Base-by-base conservation (phyloP, 37 sponge, comb jelly and placozoan species). In the Amphimedon queenslandica region DNA sequence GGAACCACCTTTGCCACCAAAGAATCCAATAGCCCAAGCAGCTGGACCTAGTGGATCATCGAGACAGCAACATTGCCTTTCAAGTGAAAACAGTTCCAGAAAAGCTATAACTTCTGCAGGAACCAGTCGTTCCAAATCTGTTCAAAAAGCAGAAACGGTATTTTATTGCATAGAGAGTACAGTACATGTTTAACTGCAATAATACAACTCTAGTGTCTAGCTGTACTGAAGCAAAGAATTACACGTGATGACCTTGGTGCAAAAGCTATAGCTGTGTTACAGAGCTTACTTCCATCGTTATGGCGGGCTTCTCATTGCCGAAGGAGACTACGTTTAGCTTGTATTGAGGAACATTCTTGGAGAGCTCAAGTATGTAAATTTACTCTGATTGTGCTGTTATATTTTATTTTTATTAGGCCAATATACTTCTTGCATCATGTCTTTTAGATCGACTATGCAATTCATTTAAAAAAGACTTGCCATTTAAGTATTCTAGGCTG, bases 281-380 rank as follows among this genome's bases (percentile, higher is more conserved):
- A 55, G 38, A 37, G 53, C n/a, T 67, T 71, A 10, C 85, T 90
- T 25, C 65, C 81, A 0, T 66, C 28, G 1, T 18, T 80, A 58
- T 86, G 87, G 87, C 74, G 43, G 24, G 55, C 25, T 4, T 67
- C 67, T 40, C 66, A 57, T 25, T 40, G 63, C 43, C 70, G 82
- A 25, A 76, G 77, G 38, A 42, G 84, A 18, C 68, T 92, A 58
- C 56, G 90, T 28, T 41, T 61, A 3, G 80, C 86, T n/a, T 74
- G 78, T 40, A 57, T 30, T 33, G 88, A 87, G 36, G 97, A 96
- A 64, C 55, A 78, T 71, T 83, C 91, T 29, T 96, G 97, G 97
- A 92, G 97, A 75, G 70, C 86, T 16, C 85, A 93, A 83, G 93
- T 47, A 13, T n/a, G n/a, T n/a, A n/a, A n/a, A n/a, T n/a, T n/a